Evolutionary conservation across 1,140 invertebrate genomes (phyloP), one percentile per base, ranked within the genome.

Genomic region (Reticulitermes speratus): DNA sequence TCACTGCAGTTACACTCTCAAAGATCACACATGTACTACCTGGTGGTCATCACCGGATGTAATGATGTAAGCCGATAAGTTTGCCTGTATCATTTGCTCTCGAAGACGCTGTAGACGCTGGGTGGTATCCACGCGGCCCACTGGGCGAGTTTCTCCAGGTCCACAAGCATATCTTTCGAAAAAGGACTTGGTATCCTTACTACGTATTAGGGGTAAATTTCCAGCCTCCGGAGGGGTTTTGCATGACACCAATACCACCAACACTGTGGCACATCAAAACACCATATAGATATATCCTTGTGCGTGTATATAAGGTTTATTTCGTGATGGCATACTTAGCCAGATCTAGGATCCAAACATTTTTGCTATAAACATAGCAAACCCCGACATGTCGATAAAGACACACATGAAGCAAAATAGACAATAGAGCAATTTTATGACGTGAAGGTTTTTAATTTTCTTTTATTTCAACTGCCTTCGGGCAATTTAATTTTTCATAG

Each of bases 11-110:
- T 55, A 5, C 52, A 55, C 19, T 19, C 11, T 55, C 3, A 55
- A 55, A 19, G 19, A 55, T 19, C 3, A 55, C 52, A 55, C 16
- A 16, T 52, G 14, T 85, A 87, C 86, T 88, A 91, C 89, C 88
- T 91, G 89, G 89, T 91, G 90, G 55, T 89, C 89, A 88, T 91
- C 90, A 45, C 88, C 89, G 83, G 89, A 87, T 16, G 89, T 89
- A 83, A 91, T 87, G 83, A 91, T 90, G 83, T 91, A 91, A 9
- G 90, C 91, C 1, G 88, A 69, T 21, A 90, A 87, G 48, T 88
- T 88, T 75, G 88, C 86, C 44, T 87, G 84, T 81, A 44, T 86
- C 89, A 90, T 90, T 84, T 89, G 87, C 44, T 89, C 87, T 86
- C 90, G 81, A 25, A 88, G 82, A 21, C 25, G 32, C 19, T 44